Conservation (phyloP, 2,113 vertebrate genomes). For the Lamprologus callipterus region DNA sequence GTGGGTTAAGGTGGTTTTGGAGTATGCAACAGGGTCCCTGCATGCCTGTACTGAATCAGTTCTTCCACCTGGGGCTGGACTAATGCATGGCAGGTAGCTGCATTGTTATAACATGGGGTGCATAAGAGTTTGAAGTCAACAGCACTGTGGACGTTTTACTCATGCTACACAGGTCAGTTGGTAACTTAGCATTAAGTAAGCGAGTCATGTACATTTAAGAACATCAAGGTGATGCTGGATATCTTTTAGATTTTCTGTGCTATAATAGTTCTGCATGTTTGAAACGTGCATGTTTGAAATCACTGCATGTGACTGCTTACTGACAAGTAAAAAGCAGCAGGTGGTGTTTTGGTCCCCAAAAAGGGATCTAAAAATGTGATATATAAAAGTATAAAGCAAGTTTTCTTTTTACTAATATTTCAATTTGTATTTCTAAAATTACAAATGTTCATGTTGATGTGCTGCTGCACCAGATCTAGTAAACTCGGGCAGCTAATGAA, state of each 20-base stretch:
- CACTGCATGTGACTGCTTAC: background rate
- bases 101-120: background rate
- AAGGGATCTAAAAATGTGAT: background rate
- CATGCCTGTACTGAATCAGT: background rate
- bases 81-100: background rate
- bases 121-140: background rate
- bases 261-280: background rate
- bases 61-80: background rate
- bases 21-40: background rate
- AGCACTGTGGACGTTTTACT: background rate
- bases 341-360: background rate
- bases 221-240: background rate
- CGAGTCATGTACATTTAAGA: background rate
- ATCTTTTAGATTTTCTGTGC: background rate
- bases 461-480: background rate
- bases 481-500: background rate
- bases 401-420: background rate
- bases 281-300: background rate
- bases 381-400: background rate
- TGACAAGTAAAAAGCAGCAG: background rate
- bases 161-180: background rate
- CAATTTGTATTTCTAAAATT: background rate
- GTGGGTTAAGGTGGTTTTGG: slow-evolving; percentile 20
- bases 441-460: background rate
- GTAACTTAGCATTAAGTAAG: background rate